Conservation (phyloP, 2,888 invertebrate species). For the Plagodis dolabraria region DNA sequence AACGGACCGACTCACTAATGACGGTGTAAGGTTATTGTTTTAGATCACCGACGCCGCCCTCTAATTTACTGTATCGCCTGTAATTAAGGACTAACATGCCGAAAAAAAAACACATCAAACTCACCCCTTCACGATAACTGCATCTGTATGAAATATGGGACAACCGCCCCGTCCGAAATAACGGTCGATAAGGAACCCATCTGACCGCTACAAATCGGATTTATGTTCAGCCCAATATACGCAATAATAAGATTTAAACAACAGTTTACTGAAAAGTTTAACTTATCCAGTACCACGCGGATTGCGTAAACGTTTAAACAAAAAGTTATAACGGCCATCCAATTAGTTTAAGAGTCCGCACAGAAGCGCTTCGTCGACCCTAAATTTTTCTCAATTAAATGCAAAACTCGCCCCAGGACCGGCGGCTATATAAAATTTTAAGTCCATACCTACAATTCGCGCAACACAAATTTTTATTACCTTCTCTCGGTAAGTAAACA, state of each 20-base stretch:
- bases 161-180: slow-evolving; percentile 46
- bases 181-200: slow-evolving; percentile 49
- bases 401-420: slow-evolving; percentile 76
- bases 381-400: slow-evolving; percentile 84
- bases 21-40: slow-evolving; percentile 79
- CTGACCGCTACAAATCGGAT: slow-evolving; percentile 22
- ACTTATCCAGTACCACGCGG: slow-evolving; percentile 35
- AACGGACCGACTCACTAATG: slow-evolving; percentile 64
- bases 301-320: slow-evolving; percentile 74
- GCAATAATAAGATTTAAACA: slow-evolving; percentile 33
- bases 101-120: slow-evolving; percentile 66
- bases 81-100: slow-evolving; percentile 68
- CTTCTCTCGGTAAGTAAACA: slow-evolving; percentile 80
- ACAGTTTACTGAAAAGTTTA: slow-evolving; percentile 17
- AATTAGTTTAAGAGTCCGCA: slow-evolving; percentile 82
- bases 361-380: slow-evolving; percentile 81
- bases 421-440: slow-evolving; percentile 82
- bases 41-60: slow-evolving; percentile 76
- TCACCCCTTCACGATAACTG: slow-evolving; percentile 73
- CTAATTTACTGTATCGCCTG: slow-evolving; percentile 74
- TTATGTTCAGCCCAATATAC: slow-evolving; percentile 20
- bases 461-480: slow-evolving; percentile 84
- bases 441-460: slow-evolving; percentile 81
- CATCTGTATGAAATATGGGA: slow-evolving; percentile 64
- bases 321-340: slow-evolving; percentile 81